Conservation (phyloP, 2,113 vertebrate genomes). For the Equus przewalskii region DNA sequence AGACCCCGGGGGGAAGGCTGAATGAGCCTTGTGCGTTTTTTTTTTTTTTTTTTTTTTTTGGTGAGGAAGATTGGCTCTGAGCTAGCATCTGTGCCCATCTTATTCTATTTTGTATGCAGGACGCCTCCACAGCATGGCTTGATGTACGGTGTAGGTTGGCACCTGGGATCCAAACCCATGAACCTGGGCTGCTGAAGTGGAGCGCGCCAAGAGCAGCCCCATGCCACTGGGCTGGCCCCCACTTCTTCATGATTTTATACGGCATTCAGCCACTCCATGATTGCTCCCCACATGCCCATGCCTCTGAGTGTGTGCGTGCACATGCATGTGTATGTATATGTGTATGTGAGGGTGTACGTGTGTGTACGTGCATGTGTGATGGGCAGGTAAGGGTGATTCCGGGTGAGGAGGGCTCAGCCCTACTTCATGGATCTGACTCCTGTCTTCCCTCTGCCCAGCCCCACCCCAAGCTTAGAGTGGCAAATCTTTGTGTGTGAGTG, state of each 20-base stretch:
- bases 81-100: too few species aligned
- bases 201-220: too few species aligned
- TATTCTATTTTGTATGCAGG: too few species aligned
- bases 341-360: too few species aligned
- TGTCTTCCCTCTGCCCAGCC: not conserved
- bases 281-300: too few species aligned
- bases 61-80: too few species aligned
- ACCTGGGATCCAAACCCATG: too few species aligned
- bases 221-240: too few species aligned
- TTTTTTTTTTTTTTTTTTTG: too few species aligned
- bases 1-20: not conserved
- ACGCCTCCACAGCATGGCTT: too few species aligned
- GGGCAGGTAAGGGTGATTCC: not conserved
- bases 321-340: not conserved
- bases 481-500: not conserved
- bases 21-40: not conserved
- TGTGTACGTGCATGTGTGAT: fast-evolving
- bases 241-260: not conserved
- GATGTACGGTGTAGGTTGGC: too few species aligned
- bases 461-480: not conserved
- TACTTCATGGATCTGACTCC: not conserved
- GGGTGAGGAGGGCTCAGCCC: not conserved
- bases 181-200: too few species aligned
- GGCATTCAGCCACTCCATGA: not conserved
- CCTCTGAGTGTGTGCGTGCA: not conserved